Evolutionary conservation across 2,888 invertebrate species (phyloP).

Genomic region (Choreutis nemorana): DNA sequence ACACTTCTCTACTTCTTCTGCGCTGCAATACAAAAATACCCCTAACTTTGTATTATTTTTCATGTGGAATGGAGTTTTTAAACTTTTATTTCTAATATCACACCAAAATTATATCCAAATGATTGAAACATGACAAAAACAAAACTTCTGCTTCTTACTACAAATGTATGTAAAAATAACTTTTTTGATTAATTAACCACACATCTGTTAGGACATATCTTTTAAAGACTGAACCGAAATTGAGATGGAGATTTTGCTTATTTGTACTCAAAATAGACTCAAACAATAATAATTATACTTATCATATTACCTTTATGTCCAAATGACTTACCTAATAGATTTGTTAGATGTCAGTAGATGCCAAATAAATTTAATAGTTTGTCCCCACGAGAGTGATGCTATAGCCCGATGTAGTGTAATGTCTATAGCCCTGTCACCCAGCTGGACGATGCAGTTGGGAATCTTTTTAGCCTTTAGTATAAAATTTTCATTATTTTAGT

Average conservation of each 20-base stretch:
- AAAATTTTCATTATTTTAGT: constrained; percentile 1
- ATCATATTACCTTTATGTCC: background rate
- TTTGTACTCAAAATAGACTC: no score
- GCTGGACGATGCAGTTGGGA: constrained; percentile 82
- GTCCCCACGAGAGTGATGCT: constrained; percentile 85
- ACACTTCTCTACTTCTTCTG: constrained; percentile 94
- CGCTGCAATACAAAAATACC: constrained; percentile 62
- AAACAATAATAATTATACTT: background rate
- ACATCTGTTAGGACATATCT: no score
- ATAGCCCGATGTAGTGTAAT: constrained; percentile 92
- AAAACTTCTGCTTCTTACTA: no score
- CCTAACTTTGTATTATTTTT: no score
- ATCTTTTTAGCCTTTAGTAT: constrained; percentile 73
- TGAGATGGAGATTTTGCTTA: no score
- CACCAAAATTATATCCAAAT: no score
- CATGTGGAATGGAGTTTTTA: no score
- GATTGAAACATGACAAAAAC: no score
- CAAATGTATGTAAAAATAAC: no score
- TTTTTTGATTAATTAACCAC: no score
- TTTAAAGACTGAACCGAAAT: no score
- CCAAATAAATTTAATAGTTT: constrained; percentile 87
- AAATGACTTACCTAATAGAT: constrained; percentile 71
- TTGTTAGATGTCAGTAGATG: constrained; percentile 84
- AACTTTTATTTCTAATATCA: no score
- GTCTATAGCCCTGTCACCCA: constrained; percentile 94